Base-by-base conservation (phyloP, 1,140 invertebrate genomes). In the Ips nitidus region DNA sequence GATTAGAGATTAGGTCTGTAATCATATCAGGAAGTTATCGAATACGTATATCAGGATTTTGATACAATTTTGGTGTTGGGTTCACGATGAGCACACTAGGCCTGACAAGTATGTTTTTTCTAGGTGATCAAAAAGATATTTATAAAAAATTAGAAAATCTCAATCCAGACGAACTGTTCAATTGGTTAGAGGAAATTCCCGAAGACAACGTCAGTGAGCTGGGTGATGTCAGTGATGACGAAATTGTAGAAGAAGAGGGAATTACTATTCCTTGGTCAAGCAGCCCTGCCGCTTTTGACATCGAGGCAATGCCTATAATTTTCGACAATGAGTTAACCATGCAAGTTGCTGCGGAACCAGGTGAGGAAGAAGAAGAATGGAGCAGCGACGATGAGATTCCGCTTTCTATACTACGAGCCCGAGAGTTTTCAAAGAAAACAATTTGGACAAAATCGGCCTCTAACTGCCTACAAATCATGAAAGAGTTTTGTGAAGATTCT, bases 31-130 rank as follows among this genome's bases (percentile, higher is more conserved):
- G 22, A 22, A 22, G 22, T 22, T 22, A 22, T 22, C 22, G 22
- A 22, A 22, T 22, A 22, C 22, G 22, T 22, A 22, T 22, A 22
- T 22, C 22, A 22, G 22, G 22, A 22, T 22, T 22, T 22, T 22
- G 22, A 22, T 79, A 1, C 5, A 47, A 50, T 1, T 50, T 50
- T 8, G 7, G 47, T 50, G 47, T 7, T 2, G 47, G 7, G 47
- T 50, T 22, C 2, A 22, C 7, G 47, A 50, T 50, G 47, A 50
- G 2, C 47, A 50, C 47, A 50, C 47, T 50, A 50, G 47, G 47
- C 47, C 47, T 50, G 1, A 50, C 47, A 50, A 50, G 47, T 2
- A 50, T 50, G 1, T 50, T 50, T 50, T 2, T 50, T 50, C 7
- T 22, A 2, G 1, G 47, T 50, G 47, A 1, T 2, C 1, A 50